phyloP scores from a whole-genome alignment of 1,140 invertebrate genomes.

The Telenomus remus region DNA sequence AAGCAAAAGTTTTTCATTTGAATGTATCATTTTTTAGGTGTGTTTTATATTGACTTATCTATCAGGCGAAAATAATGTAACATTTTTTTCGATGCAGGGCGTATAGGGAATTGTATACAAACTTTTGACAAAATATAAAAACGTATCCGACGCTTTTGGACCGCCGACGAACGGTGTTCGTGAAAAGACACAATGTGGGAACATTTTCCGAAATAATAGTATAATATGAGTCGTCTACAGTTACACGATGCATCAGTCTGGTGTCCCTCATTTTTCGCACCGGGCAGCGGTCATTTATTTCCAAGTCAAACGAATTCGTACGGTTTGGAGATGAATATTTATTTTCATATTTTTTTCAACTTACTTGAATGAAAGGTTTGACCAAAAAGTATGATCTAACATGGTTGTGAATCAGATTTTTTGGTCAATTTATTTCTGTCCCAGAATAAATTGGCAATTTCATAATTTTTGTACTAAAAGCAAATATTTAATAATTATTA shows the following conservation, averaged over 20 bases:
- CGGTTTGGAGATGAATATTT: slow-evolving; percentile 6
- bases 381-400: neutral
- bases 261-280: slow-evolving; percentile 28
- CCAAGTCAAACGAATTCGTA: slow-evolving; percentile 10
- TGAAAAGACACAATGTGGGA: slow-evolving; percentile 20
- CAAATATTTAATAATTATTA: no score
- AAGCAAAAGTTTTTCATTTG: no score
- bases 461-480: no score
- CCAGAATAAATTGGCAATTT: no score
- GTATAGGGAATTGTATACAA: no score
- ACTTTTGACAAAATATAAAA: no score
- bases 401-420: neutral
- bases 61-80: no score
- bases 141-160: no score
- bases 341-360: slow-evolving; percentile 1
- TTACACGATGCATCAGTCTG: slow-evolving; percentile 8
- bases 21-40: no score
- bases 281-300: slow-evolving; percentile 31
- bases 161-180: neutral
- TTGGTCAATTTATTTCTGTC: no score
- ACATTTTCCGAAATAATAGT: slow-evolving; percentile 29
- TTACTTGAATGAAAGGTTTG: neutral
- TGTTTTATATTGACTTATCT: no score
- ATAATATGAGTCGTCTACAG: slow-evolving; percentile 21
- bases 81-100: no score